Conservation (phyloP, 2,113 vertebrate genomes). For the Stegastes partitus region DNA sequence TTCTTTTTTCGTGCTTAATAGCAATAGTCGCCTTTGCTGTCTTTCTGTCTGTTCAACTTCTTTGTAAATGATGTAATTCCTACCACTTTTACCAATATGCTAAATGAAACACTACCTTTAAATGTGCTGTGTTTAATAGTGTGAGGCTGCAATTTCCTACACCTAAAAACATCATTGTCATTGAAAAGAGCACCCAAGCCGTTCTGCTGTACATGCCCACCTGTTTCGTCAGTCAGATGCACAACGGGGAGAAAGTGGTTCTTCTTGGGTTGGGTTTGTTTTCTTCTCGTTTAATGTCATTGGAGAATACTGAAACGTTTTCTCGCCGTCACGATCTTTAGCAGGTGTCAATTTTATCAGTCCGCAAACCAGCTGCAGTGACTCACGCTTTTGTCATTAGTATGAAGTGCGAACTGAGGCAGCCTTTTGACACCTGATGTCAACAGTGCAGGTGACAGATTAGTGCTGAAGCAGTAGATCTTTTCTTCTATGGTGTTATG, state of each 20-base stretch:
- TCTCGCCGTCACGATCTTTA: background rate
- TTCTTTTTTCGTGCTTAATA: too few species aligned
- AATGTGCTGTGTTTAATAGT: background rate
- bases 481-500: too few species aligned
- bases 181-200: too few species aligned
- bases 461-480: too few species aligned
- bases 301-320: background rate
- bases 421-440: slow-evolving; percentile 6
- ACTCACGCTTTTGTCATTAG: background rate
- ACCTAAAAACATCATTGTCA: background rate
- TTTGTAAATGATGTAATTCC: slow-evolving; percentile 15
- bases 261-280: background rate
- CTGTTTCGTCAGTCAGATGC: background rate
- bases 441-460: too few species aligned
- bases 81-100: background rate
- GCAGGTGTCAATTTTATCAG: background rate
- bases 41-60: background rate
- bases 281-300: background rate
- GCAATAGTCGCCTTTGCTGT: too few species aligned
- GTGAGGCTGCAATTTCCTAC: background rate
- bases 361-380: background rate
- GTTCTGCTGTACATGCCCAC: background rate
- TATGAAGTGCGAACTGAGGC: background rate
- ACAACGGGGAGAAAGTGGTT: too few species aligned
- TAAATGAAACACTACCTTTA: too few species aligned